Conservation (phyloP, 30 jellyfish, hydroid and myxozoan genomes). For the Catostylus mosaicus region DNA sequence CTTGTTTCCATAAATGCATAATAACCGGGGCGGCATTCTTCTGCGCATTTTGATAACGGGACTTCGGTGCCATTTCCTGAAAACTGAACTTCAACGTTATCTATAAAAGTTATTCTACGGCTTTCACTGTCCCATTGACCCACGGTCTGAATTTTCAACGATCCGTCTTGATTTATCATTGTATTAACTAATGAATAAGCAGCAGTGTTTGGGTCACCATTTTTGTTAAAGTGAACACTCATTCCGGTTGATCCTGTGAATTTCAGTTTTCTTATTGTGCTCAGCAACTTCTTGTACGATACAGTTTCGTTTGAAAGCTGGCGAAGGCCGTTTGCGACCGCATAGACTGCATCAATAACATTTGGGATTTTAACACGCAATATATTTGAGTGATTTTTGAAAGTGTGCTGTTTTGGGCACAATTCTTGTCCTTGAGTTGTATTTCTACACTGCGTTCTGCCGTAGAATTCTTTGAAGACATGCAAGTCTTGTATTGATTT, state of each 20-base stretch:
- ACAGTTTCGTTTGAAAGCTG: slow-evolving; percentile 2
- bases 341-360: slow-evolving; percentile 70
- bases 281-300: slow-evolving; percentile 23
- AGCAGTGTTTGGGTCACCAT: slow-evolving; percentile 72
- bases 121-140: slow-evolving; percentile 61
- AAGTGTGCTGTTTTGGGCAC: neutral
- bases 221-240: slow-evolving; percentile 37
- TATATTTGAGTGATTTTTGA: slow-evolving; percentile 1
- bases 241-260: slow-evolving; percentile 56
- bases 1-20: slow-evolving; percentile 43
- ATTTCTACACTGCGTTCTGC: neutral
- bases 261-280: slow-evolving; percentile 21
- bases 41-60: slow-evolving; percentile 69
- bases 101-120: slow-evolving; percentile 25
- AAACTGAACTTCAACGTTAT: neutral
- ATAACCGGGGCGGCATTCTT: slow-evolving; percentile 67
- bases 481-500: slow-evolving; percentile 8
- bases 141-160: slow-evolving; percentile 21
- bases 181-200: slow-evolving; percentile 61
- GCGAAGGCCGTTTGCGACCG: slow-evolving; percentile 62
- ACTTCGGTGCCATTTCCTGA: slow-evolving; percentile 33
- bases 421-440: neutral
- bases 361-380: slow-evolving; percentile 46
- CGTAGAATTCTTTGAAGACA: neutral
- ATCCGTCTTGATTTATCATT: slow-evolving; percentile 18